Percentiles rank a stretch among this genome's conserved stretches.
These are phyloP conservation scores for Matsumurasca onukii DNA, from an alignment of 1,140 invertebrate genomes.

Conservation along the genomic window DNA sequence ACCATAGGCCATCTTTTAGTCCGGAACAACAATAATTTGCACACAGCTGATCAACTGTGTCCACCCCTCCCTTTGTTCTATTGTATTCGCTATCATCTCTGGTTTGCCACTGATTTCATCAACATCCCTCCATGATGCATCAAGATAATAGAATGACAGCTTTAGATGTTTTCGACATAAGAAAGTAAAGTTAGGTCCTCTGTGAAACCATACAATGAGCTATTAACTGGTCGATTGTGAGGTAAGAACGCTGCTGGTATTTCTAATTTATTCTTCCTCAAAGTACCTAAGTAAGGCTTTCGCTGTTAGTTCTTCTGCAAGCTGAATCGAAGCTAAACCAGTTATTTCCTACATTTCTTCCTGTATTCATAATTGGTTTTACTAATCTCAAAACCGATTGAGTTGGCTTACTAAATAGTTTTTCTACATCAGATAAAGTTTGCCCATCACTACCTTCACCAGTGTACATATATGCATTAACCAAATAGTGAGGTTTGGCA, in stretches of 20 bases:
- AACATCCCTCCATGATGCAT: conserved; percentile 39
- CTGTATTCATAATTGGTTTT: conserved; percentile 34
- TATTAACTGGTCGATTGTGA: neutral
- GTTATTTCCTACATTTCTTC: conserved; percentile 29
- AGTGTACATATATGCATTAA: conserved; percentile 33
- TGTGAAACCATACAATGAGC: conserved; percentile 30
- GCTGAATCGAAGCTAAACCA: conserved; percentile 33
- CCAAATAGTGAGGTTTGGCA: conserved; percentile 24
- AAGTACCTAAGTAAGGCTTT: conserved; percentile 40
- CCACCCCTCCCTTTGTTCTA: conserved; percentile 51
- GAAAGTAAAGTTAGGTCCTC: conserved; percentile 31
- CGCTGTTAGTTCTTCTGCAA: conserved; percentile 38
- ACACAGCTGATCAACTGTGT: conserved; percentile 48
- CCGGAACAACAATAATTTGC: conserved; percentile 38
- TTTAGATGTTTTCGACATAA: conserved; percentile 40
- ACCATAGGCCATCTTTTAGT: conserved; percentile 44
- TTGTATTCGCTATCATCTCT: conserved; percentile 49
- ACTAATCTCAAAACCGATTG: conserved; percentile 38
- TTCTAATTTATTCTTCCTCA: conserved; percentile 51
- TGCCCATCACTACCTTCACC: conserved; percentile 22
- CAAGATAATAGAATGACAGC: conserved; percentile 43
- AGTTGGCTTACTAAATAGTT: conserved; percentile 30
- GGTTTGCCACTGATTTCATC: conserved; percentile 43
- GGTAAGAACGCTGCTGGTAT: conserved; percentile 42
- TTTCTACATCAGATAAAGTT: conserved; percentile 10